Percentiles rank a stretch among this genome's conserved stretches.
These are phyloP conservation scores for Eonycteris spelaea DNA, from an alignment of 2,113 vertebrate genomes.

Conservation along the genomic window DNA sequence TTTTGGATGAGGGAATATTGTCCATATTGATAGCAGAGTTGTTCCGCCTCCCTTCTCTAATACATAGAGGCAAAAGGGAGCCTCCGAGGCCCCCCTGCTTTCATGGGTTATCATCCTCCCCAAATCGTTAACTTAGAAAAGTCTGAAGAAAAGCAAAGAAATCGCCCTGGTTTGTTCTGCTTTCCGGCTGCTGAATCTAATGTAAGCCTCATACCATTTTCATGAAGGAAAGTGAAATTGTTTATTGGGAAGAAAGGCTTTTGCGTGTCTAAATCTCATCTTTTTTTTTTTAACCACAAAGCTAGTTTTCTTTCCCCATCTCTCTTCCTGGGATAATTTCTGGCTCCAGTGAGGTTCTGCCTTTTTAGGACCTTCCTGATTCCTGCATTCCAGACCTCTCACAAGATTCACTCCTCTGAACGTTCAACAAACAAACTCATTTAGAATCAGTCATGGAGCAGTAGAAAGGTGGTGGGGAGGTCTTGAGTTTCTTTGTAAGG, in stretches of 20 bases:
- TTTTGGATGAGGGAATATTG: background rate
- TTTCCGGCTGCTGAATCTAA: background rate
- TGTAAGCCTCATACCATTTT: background rate
- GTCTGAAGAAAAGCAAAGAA: background rate
- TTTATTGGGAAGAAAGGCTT: background rate
- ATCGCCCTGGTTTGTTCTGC: background rate
- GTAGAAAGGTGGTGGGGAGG: background rate
- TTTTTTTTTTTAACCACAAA: background rate
- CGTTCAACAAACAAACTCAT: background rate
- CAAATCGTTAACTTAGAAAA: constrained; percentile 4
- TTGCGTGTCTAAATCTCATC: constrained; percentile 8
- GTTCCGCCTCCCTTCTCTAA: background rate
- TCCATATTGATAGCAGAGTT: background rate
- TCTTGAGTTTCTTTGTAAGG: background rate
- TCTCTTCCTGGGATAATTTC: background rate
- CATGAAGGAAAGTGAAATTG: background rate
- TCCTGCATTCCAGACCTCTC: background rate
- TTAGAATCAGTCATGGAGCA: background rate
- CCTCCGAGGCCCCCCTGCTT: background rate
- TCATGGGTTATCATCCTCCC: background rate
- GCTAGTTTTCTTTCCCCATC: background rate
- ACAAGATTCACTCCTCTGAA: background rate
- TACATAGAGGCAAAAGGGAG: background rate
- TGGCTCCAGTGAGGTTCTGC: background rate
- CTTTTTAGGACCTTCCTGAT: background rate